Base-by-base conservation (phyloP, 2,797 vertebrate species). In the Myripristis murdjan region DNA sequence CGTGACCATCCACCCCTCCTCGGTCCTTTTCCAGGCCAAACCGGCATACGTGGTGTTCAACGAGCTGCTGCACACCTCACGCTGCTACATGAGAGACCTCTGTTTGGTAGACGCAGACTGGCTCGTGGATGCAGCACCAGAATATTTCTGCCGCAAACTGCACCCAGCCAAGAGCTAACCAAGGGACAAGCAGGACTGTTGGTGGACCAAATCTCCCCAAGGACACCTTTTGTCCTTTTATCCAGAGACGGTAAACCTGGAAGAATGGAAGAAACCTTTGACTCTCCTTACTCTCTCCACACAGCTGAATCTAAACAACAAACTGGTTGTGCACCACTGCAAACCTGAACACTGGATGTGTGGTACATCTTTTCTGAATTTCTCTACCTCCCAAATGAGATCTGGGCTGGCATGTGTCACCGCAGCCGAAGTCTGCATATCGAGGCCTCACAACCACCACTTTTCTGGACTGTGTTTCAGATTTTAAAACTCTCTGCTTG, bases 81-180 rank as follows among this genome's bases (percentile, higher is more conserved):
- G 93, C 84, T 96, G 98, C 94, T 99, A 98, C 94, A 98, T 99
- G 97, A 94, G 97, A 12, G 97, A 97, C 87, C 94, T 99, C 56
- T 98, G 97, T 6, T 80, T 98, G 62, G 97, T 99, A 49, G 98
- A 99, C 0, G 84, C 97, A 0, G 95, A 97, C 48, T 99, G 98
- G 98, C 95, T 99, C n/a, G 94, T 95, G 0, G 97, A 99, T 0
- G 96, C 97, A 0, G 97, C 97, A 0, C 98, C 98, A 0, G 95
- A 98, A 0, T 97, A 96, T 81, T 99, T 98, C 81, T 90, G 95
- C 64, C 94, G 94, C 76, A 98, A 95, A 66, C 94, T 99, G 31
- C 94, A 90, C n/a, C 54, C 76, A 0, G 44, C 73, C 76, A 95
- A 92, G 79, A 94, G 81, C 91, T 98, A 95, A 72, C 84, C 62